Conservation (phyloP, 2,113 vertebrate genomes). For the Alligator sinensis region DNA sequence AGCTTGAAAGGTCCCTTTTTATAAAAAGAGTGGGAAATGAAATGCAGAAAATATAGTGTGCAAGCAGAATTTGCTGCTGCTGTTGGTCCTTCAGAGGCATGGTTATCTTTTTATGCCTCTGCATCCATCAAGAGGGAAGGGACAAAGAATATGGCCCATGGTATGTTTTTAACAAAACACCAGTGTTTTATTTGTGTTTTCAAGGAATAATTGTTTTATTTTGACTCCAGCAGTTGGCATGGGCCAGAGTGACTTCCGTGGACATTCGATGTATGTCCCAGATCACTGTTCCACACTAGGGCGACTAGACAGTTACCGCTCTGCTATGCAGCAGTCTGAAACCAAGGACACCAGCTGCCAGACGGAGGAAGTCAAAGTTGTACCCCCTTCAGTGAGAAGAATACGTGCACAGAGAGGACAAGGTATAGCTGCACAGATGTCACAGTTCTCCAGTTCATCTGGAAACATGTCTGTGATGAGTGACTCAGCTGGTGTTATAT, state of each 20-base stretch:
- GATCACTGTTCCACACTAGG: conserved; percentile 90
- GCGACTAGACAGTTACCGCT: conserved; percentile 82
- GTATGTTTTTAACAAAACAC: background rate
- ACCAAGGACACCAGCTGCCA: conserved; percentile 95
- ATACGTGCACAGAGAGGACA: conserved; percentile 95
- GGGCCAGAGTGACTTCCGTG: conserved; percentile 84
- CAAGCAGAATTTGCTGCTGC: conserved; percentile 32
- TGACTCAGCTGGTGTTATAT: conserved; percentile 82
- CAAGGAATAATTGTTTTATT: conserved; percentile 71
- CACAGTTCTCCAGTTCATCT: conserved; percentile 89
- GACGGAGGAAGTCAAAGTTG: conserved; percentile 91
- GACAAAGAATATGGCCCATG: background rate
- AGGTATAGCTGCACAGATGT: conserved; percentile 95
- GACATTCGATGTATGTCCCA: conserved; percentile 88
- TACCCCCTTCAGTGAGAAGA: conserved; percentile 94
- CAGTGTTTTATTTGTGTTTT: conserved; percentile 21
- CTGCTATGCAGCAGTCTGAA: conserved; percentile 78
- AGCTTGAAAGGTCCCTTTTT: conserved; percentile 48
- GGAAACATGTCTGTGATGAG: conserved; percentile 90
- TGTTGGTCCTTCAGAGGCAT: conserved; percentile 37
- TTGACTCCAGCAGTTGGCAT: conserved; percentile 79
- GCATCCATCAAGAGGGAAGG: background rate
- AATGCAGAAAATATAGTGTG: conserved; percentile 27
- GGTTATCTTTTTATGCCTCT: background rate
- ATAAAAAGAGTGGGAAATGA: conserved; percentile 50